Evolutionary conservation across 1,140 invertebrate species (phyloP), one percentile per base, ranked within the genome.

Genomic region (Carposina sasakii): DNA sequence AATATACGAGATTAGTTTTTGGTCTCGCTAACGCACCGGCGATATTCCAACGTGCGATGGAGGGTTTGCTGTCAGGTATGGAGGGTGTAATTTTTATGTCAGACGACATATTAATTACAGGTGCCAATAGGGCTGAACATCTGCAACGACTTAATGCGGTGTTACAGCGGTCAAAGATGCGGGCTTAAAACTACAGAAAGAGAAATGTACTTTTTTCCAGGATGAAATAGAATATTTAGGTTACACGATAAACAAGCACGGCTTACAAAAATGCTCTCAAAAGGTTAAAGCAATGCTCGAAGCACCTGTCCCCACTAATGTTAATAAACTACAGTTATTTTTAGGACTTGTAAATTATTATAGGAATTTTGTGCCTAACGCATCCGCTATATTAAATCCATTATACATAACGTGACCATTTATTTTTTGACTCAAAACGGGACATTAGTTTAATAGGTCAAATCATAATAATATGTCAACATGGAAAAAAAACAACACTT

Each of bases 171-270:
- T 19, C 20, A 37, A 37, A 37, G 3, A 37, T 10, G 43, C 53
- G 33, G 44, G 59, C 44, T 44, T 69, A 26, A 54, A 28, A n/a
- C 49, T 54, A 17, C 34, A 37, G 19, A 37, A 37, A 19, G 34
- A 37, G 20, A 37, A 37, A 19, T 37, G 34, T 13, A 19, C 16
- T 5, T 19, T 37, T 6, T 37, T 37, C 34, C 34, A 37, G n/a
- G 19, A 37, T 4, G 17, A 15, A 19, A 61, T 85, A 13, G 44
- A 63, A 37, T 52, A 61, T 53, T 59, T 60, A 26, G 59, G 71
- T 42, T 85, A 72, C 70, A 68, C 64, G 20, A 58, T 67, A 8
- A 76, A 73, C 2, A 61, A 86, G 6, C 73, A 81, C 0, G 50
- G 57, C 19, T 63, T 81, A 1, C 36, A 58, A 13, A 83, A 81